Base-by-base conservation (phyloP, 2,888 invertebrate species). In the Autographa gamma region DNA sequence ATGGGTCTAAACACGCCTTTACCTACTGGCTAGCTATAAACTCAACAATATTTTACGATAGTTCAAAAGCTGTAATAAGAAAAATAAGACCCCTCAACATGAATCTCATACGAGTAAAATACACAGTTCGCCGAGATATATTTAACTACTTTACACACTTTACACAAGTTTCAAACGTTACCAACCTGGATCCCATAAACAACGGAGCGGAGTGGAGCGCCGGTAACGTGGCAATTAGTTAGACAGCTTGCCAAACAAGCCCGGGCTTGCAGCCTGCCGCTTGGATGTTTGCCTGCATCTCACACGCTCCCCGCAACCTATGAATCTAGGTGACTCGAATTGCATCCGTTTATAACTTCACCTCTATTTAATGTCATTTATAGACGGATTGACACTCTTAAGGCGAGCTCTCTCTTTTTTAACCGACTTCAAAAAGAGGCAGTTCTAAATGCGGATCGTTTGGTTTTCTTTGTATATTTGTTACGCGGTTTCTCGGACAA, bases 231-330 rank as follows among this genome's bases (percentile, higher is more conserved):
- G 90, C 90, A 92, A 93, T 93, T 92, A 93, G 90, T 88, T 90
- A 91, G 91, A 91, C 90, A 91, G 91, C 88, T 92, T 90, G 91
- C 89, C 91, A 92, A 92, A 92, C 91, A 92, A 88, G 84, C 85
- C 76, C 79, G 77, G 85, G 84, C 85, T 83, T 80, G 79, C 80
- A 71, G 79, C 76, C 82, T 83, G 84, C 80, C 82, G 83, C 85
- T 85, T 83, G 85, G 85, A 80, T 87, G 88, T 88, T 87, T 88
- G 86, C 86, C 86, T 86, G 86, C 85, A 86, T 84, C 85, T 85
- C 85, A 82, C 84, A 80, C 80, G 77, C 82, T 81, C 69, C 78
- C 85, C 82, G 74, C 85, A 88, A 84, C 83, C 84, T 84, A 84
- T 85, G 85, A 85, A 85, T 83, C 83, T 85, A 86, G 81, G 79